Percentiles rank a stretch among this genome's conserved stretches.
phyloP scores from a whole-genome alignment of 1,140 invertebrate species.

The Pristionchus pacificus region DNA sequence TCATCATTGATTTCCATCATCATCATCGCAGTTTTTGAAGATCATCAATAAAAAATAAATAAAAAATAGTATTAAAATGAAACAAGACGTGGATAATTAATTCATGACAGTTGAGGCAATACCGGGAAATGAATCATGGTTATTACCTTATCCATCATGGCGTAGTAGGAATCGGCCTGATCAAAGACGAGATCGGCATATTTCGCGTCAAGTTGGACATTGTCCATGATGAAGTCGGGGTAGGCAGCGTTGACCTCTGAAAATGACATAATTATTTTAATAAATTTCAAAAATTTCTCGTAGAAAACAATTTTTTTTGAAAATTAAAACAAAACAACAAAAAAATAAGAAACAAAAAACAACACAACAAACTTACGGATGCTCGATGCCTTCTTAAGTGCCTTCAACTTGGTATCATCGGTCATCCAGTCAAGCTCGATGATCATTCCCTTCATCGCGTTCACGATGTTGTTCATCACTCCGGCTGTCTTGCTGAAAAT shows the following conservation, averaged over 20 bases:
- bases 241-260: conserved; percentile 31
- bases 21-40: too few species aligned
- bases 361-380: background rate
- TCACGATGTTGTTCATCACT: background rate
- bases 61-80: background rate
- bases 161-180: too few species aligned
- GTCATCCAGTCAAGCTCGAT: background rate
- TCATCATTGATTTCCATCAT: too few species aligned
- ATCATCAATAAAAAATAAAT: background rate
- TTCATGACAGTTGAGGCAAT: too few species aligned
- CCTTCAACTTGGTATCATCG: background rate
- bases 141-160: too few species aligned
- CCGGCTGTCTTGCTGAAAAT: background rate
- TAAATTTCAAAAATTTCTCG: too few species aligned
- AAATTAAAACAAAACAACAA: too few species aligned
- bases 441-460: background rate
- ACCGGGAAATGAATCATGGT: too few species aligned
- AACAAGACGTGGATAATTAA: too few species aligned
- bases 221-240: conserved; percentile 27
- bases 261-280: background rate
- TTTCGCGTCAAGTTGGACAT: conserved; percentile 9
- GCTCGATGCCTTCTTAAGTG: background rate
- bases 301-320: too few species aligned
- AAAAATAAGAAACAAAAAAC: background rate
- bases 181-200: conserved; percentile 7